phyloP scores from a whole-genome alignment of 2,113 vertebrate genomes.

The Bambusicola thoracicus region DNA sequence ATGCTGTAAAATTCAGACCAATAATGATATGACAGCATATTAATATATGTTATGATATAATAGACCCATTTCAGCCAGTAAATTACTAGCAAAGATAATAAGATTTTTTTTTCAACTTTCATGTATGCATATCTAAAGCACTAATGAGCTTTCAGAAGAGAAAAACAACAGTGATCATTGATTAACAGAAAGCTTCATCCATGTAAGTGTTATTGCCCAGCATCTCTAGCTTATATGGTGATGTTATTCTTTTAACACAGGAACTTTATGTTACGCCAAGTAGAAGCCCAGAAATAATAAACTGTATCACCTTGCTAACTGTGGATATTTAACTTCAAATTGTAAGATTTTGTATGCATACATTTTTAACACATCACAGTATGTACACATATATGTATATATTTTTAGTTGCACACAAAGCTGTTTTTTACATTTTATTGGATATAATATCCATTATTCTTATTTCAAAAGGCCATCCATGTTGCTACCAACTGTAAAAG shows the following conservation, averaged over 20 bases:
- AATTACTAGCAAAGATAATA: not conserved
- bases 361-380: not conserved
- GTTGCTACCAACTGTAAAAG: not conserved
- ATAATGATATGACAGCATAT: not conserved
- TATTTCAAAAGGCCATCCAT: not conserved
- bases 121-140: not conserved
- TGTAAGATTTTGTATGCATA: not conserved
- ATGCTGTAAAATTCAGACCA: not conserved
- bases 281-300: not conserved
- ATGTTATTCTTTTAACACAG: not conserved
- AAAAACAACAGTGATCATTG: not conserved
- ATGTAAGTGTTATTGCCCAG: not conserved
- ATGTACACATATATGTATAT: rapidly evolving
- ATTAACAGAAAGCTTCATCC: not conserved
- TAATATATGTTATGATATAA: not conserved
- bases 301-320: not conserved
- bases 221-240: not conserved
- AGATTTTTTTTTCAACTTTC: not conserved
- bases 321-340: not conserved
- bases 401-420: not conserved
- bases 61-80: not conserved
- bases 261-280: not conserved
- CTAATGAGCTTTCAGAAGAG: not conserved
- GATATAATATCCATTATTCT: not conserved
- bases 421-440: not conserved